Conservation (phyloP, 2,113 vertebrate species). For the Neogale vison region DNA sequence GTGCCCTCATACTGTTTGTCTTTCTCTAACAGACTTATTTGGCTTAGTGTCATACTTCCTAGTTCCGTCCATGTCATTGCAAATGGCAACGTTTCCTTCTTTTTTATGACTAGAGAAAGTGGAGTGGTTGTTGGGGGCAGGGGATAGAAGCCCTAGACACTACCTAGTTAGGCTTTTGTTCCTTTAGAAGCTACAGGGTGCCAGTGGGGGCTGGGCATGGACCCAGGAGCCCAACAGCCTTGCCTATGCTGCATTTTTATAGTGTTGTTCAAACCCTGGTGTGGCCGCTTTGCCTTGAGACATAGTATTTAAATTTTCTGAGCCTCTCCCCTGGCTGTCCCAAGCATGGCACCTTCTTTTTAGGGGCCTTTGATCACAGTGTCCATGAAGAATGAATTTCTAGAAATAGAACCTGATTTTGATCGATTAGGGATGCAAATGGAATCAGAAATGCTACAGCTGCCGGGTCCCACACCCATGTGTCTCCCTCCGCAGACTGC, state of each 20-base stretch:
- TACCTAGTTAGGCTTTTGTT: background rate
- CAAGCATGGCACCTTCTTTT: background rate
- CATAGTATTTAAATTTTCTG: background rate
- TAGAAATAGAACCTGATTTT: background rate
- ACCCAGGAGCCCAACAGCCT: background rate
- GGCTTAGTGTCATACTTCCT: background rate
- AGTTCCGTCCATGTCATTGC: background rate
- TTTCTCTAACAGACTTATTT: background rate
- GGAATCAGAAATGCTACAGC: background rate
- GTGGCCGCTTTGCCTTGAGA: background rate
- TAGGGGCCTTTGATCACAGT: background rate
- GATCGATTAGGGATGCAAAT: background rate
- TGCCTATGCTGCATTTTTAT: background rate
- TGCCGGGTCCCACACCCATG: background rate
- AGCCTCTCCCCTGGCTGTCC: background rate
- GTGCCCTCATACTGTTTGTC: background rate
- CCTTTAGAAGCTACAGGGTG: background rate
- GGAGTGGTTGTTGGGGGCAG: background rate
- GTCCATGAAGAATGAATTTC: background rate
- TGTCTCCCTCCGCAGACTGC: background rate
- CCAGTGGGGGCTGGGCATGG: too few species aligned
- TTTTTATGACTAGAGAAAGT: background rate
- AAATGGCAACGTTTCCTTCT: background rate
- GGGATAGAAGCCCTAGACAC: accelerated
- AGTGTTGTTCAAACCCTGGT: background rate